Percentiles rank a stretch among this genome's conserved stretches.
These are phyloP conservation scores for Xanthia togata DNA, from an alignment of 2,888 invertebrate genomes.

Conservation along the genomic window DNA sequence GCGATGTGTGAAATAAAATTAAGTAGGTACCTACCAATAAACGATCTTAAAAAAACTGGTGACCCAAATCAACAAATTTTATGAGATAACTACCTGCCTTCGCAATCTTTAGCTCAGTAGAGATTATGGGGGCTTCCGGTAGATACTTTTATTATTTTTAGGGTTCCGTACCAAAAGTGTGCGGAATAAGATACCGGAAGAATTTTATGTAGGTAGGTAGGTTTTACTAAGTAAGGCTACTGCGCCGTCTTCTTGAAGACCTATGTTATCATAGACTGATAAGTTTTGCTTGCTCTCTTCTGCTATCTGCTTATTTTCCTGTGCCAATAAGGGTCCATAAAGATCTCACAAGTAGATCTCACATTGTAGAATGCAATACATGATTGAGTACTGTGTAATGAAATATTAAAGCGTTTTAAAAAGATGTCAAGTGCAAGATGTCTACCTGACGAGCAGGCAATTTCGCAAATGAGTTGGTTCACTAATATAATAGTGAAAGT, in stretches of 20 bases:
- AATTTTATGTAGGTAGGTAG: not conserved
- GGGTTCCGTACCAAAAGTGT: not conserved
- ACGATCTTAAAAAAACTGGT: not conserved
- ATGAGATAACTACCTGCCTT: not conserved
- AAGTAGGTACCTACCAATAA: not conserved
- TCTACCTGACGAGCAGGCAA: not conserved
- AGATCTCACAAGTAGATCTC: not conserved
- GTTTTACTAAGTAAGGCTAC: not conserved
- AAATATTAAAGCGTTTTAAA: not conserved
- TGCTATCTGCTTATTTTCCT: not conserved
- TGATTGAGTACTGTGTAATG: not conserved
- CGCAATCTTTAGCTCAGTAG: not conserved
- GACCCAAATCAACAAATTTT: not conserved
- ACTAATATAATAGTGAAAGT: not conserved
- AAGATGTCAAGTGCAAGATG: not conserved
- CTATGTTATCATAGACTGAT: no score
- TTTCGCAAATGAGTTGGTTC: not conserved
- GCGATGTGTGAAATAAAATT: conserved; percentile 6
- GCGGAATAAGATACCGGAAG: no score
- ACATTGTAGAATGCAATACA: not conserved
- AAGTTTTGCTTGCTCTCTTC: not conserved
- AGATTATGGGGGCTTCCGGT: conserved; percentile 2
- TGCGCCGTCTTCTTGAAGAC: not conserved
- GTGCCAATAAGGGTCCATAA: not conserved
- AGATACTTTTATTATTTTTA: not conserved